Evolutionary conservation across 1,140 invertebrate species (phyloP).

Genomic region (Conus ventricosus): DNA sequence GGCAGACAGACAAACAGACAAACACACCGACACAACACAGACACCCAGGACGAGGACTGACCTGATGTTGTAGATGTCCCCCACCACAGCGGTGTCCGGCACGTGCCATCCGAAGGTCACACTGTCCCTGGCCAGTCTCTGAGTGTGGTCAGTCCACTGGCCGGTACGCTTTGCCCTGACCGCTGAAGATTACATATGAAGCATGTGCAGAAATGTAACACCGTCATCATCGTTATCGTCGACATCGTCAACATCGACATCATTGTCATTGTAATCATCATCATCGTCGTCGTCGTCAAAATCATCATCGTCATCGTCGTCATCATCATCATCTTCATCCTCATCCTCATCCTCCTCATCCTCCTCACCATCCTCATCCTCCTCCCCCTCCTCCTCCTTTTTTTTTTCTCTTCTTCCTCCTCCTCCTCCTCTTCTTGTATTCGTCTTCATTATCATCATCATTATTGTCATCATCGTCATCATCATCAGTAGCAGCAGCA

Average conservation of each 20-base stretch:
- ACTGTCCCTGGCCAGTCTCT: not conserved
- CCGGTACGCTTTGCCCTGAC: not conserved
- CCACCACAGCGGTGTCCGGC: not conserved
- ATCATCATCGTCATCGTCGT: constrained; percentile 28
- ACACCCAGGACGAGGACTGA: not conserved
- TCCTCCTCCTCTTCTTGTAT: not conserved
- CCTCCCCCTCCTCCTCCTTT: too few relatives aligned
- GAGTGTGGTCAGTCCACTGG: not conserved
- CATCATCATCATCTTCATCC: constrained; percentile 29
- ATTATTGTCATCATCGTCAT: not conserved
- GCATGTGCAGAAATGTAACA: too few relatives aligned
- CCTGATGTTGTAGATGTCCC: not conserved
- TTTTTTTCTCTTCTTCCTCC: not conserved
- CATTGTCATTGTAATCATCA: constrained; percentile 31
- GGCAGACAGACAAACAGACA: not conserved
- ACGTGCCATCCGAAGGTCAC: not conserved
- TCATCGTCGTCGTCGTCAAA: constrained; percentile 14
- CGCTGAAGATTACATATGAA: too few relatives aligned
- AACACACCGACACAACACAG: not conserved
- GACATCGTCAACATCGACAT: not conserved
- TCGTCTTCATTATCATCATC: constrained; percentile 4
- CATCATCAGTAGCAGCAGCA: not conserved
- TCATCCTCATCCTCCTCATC: not conserved
- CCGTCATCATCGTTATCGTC: constrained; percentile 17
- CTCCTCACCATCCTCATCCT: not conserved